These are phyloP conservation scores for Pterobdella sp. DNA, from an alignment of 2,888 invertebrate genomes.

Conservation along the genomic window DNA sequence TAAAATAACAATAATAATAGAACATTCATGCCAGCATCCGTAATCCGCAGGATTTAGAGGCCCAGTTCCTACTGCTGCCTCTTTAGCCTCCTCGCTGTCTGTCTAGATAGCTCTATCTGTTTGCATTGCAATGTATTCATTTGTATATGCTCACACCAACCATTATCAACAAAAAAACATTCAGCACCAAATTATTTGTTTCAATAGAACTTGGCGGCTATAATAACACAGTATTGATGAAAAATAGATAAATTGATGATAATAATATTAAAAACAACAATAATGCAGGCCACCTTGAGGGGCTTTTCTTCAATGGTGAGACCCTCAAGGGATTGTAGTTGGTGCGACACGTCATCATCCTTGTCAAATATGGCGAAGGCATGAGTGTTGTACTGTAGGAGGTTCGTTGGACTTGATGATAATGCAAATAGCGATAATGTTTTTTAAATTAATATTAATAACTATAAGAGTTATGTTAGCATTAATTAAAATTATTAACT, in stretches of 20 bases:
- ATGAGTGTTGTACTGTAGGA: constrained; percentile 1
- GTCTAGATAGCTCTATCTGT: constrained; percentile 26
- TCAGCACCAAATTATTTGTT: background rate
- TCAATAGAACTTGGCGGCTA: too few species aligned
- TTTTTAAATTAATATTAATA: too few species aligned
- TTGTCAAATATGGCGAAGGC: constrained; percentile 25
- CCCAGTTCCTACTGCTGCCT: background rate
- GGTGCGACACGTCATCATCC: constrained; percentile 13
- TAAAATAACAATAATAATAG: too few species aligned
- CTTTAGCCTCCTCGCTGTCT: constrained; percentile 17
- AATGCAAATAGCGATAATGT: background rate
- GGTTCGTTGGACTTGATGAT: background rate
- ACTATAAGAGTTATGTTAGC: too few species aligned
- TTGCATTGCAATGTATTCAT: background rate
- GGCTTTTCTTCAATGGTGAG: constrained; percentile 25
- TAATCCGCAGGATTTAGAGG: too few species aligned
- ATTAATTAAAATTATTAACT: too few species aligned
- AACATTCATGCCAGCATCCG: too few species aligned
- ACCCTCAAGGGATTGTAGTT: constrained; percentile 16
- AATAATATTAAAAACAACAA: background rate
- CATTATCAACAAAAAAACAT: background rate
- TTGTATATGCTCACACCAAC: background rate
- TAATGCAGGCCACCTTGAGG: constrained; percentile 15
- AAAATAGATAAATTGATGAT: too few species aligned
- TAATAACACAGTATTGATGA: too few species aligned